A percentile compares a stretch with the other conserved stretches of the same genome.
phyloP scores from a whole-genome alignment of 2,113 vertebrate species.

The Macroglossus sobrinus region DNA sequence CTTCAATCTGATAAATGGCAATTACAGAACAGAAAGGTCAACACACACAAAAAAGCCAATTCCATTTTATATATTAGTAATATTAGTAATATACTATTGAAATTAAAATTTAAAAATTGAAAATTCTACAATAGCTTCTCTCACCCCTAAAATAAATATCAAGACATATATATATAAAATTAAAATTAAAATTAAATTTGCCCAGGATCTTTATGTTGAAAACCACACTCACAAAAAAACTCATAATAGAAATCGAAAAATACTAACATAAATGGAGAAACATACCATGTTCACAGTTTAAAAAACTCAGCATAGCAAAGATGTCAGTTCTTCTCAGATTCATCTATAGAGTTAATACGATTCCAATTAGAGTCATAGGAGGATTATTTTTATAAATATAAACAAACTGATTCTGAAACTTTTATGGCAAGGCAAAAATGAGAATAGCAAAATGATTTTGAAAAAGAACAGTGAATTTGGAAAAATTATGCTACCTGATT shows the following conservation, averaged over 20 bases:
- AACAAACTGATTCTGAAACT: not conserved
- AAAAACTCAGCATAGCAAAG: not conserved
- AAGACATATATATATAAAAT: not conserved
- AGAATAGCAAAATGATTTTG: not conserved
- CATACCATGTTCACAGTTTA: not conserved
- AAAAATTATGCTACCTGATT: not conserved
- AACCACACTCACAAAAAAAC: too few species aligned
- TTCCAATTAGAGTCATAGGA: not conserved
- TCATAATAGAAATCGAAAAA: not conserved
- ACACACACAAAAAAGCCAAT: not conserved
- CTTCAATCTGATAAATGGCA: not conserved
- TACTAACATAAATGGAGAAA: not conserved
- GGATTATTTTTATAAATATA: not conserved
- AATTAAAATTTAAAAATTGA: not conserved
- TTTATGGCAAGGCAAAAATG: not conserved
- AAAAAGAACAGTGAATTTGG: not conserved
- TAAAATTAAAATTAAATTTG: not conserved
- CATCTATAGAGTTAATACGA: not conserved
- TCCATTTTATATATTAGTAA: not conserved
- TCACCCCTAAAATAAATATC: not conserved
- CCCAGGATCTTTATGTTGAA: too few species aligned
- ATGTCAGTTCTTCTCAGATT: not conserved
- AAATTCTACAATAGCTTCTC: not conserved
- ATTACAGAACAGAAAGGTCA: not conserved
- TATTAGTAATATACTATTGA: not conserved